Evolutionary conservation across 2,113 vertebrate genomes (phyloP).

Genomic region (Meriones unguiculatus): DNA sequence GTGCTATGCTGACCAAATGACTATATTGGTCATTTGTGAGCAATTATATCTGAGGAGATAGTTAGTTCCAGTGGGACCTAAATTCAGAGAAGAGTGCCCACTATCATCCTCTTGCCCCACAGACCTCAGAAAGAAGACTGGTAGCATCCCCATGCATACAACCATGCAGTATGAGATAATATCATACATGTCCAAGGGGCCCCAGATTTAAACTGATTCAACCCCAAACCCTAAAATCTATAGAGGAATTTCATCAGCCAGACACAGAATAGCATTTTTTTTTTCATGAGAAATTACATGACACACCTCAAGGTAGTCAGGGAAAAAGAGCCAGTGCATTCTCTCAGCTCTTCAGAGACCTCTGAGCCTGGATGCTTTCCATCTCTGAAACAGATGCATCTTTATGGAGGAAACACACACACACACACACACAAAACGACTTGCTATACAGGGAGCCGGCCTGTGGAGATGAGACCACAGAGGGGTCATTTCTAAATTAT

Average conservation of each 20-base stretch:
- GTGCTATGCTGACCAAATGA: not conserved
- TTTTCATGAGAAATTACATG: not conserved
- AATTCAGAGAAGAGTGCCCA: not conserved
- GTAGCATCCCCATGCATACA: not conserved
- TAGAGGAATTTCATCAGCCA: not conserved
- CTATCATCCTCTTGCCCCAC: not conserved
- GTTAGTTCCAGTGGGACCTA: not conserved
- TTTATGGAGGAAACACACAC: not conserved
- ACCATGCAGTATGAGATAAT: not conserved
- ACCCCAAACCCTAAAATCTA: conserved; percentile 13
- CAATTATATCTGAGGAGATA: not conserved
- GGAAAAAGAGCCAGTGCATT: not conserved
- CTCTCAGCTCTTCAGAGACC: not conserved
- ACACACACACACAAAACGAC: not conserved
- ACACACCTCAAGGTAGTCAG: not conserved
- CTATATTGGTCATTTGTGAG: not conserved
- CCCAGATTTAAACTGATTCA: not conserved
- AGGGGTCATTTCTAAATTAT: conserved; percentile 52
- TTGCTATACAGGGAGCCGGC: not conserved
- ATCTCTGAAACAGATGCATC: not conserved
- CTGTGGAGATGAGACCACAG: not conserved
- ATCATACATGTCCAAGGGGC: not conserved
- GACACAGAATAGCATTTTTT: not conserved
- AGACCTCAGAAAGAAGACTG: not conserved
- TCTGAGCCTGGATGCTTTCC: not conserved